Percentiles rank a stretch among this genome's conserved stretches.
Evolutionary conservation across 2,888 invertebrate species (phyloP).

Genomic region (Melanotus villosus): DNA sequence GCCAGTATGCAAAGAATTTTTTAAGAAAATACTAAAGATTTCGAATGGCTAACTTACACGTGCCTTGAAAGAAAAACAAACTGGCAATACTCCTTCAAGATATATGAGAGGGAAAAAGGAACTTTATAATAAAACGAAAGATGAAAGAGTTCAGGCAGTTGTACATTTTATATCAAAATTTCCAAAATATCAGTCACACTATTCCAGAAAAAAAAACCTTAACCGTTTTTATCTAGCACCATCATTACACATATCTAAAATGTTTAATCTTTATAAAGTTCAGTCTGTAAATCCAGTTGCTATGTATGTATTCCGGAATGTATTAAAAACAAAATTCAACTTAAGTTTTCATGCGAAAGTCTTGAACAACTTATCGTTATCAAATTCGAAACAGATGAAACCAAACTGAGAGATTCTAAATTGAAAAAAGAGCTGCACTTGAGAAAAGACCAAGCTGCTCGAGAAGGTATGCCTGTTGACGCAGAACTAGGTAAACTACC

Average conservation of each 20-base stretch:
- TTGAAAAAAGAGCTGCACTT: conserved; percentile 6
- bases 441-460: conserved; percentile 11
- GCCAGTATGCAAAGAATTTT: conserved; percentile 2
- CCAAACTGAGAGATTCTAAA: neutral
- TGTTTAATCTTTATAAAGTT: neutral
- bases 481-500: neutral
- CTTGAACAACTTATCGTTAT: too few relatives aligned
- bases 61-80: conserved; percentile 3
- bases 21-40: conserved; percentile 1
- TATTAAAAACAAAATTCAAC: neutral
- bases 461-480: neutral
- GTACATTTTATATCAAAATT: neutral
- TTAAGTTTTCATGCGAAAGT: neutral
- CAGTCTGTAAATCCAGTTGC: neutral
- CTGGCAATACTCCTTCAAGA: neutral
- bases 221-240: too few relatives aligned
- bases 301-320: neutral
- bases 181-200: neutral
- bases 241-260: neutral
- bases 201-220: too few relatives aligned
- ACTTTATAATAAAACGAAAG: neutral
- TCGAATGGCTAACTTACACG: conserved; percentile 20
- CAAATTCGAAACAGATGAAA: neutral
- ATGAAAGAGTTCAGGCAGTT: neutral
- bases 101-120: neutral